Conservation (phyloP, 2,797 vertebrate species). For the Chaunax sp. region DNA sequence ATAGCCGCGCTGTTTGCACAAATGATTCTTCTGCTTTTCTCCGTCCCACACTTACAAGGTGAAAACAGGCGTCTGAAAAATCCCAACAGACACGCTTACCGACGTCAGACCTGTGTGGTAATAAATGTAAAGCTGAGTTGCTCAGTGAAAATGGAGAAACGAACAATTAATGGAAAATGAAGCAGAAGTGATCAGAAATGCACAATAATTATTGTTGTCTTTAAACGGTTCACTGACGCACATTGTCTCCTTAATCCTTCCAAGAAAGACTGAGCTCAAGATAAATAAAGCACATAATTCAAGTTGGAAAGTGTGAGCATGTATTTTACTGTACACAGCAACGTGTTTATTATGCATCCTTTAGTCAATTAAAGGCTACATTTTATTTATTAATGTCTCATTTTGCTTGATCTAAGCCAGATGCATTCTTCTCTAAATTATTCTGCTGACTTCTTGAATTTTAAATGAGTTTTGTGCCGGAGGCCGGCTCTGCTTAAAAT, state of each 20-base stretch:
- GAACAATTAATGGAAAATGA: too few species aligned
- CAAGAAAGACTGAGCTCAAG: too few species aligned
- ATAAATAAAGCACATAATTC: not conserved
- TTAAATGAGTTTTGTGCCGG: constrained; percentile 58
- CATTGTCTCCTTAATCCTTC: too few species aligned
- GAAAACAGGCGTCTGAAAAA: constrained; percentile 23
- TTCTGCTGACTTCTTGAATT: constrained; percentile 68
- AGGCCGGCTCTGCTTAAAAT: constrained; percentile 62
- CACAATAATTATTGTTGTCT: too few species aligned
- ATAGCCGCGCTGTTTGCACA: constrained; percentile 76
- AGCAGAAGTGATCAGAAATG: too few species aligned
- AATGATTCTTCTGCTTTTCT: constrained; percentile 16
- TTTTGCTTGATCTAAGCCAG: constrained; percentile 59
- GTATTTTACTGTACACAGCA: too few species aligned
- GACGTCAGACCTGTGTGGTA: not conserved
- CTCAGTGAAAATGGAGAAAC: too few species aligned
- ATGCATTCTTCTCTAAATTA: constrained; percentile 58
- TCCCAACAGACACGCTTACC: not conserved
- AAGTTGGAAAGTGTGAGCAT: too few species aligned
- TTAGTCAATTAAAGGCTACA: not conserved
- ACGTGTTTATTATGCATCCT: not conserved
- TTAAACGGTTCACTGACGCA: too few species aligned
- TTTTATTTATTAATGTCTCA: constrained; percentile 52
- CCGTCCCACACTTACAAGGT: constrained; percentile 7
- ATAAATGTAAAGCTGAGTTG: not conserved